Evolutionary conservation across 2,113 vertebrate species (phyloP), one percentile per base, ranked within the genome.

Genomic region (Saimiri boliviensis): DNA sequence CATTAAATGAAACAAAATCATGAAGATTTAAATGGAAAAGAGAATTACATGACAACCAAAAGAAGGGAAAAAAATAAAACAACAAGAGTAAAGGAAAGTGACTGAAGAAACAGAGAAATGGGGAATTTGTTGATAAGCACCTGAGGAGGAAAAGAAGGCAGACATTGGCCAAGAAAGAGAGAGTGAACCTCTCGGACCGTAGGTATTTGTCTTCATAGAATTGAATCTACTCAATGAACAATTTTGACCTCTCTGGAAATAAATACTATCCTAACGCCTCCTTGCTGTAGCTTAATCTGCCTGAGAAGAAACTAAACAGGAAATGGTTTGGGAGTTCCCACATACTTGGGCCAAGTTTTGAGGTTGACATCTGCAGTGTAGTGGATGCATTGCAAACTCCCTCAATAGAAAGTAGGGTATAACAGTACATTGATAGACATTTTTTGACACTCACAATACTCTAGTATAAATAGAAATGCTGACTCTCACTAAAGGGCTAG

Each of bases 11-110:
- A 74, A 52, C 27, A 94, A 80, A 30, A 68, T 85, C 32, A 92
- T 45, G 56, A 97, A 93, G 45, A 94, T 58, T 87, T 95, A 92
- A 91, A 79, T 89, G 19, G 10, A 93, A 80, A 82, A 83, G 60
- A 83, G 58, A 42, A 73, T 73, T 37, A 0, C 1, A 19, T 82
- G 21, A 19, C 16, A 81, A 17, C 30, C 27, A 81, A 32, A 45
- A 45, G 10, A 11, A 0, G 14, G 5, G 73, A n/a, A 73, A 27
- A 27, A 2, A 12, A 82, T 21, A 80, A 27, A 21, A 35, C 3
- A 71, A 9, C 8, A 73, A 54, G 17, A 71, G 2, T 16, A 40
- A 96, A 84, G n/a, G 1, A 19, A 32, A 93, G 17, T 47, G 19
- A 47, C 19, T 63, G 37, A 73, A 47, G 66, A 93, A 86, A 77